Evolutionary conservation across 2,797 vertebrate species (phyloP).

Genomic region (Channallabes apus): DNA sequence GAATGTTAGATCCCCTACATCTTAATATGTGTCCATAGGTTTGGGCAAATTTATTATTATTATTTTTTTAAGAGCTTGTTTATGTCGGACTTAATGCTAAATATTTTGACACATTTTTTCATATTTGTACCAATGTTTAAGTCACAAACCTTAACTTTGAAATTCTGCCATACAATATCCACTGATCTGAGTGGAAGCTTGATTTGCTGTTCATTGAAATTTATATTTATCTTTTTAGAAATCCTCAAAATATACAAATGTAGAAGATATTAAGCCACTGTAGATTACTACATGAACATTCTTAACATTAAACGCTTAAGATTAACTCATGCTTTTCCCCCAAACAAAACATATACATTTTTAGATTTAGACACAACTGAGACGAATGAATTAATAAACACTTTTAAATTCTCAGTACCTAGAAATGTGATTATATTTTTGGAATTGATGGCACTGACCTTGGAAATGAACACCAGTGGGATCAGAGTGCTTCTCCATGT

Average conservation of each 20-base stretch:
- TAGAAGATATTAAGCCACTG: neutral
- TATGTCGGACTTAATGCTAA: neutral
- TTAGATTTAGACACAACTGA: too few species aligned
- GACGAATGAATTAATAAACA: too few species aligned
- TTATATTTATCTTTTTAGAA: neutral
- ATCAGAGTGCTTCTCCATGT: constrained; percentile 1
- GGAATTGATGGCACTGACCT: neutral
- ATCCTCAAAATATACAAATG: neutral
- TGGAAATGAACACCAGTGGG: constrained; percentile 15
- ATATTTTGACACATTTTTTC: neutral
- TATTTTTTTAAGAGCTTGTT: neutral
- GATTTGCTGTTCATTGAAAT: too few species aligned
- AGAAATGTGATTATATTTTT: neutral
- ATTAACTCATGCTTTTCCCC: too few species aligned
- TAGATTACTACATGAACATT: too few species aligned
- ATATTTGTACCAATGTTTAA: neutral
- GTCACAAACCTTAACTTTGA: too few species aligned
- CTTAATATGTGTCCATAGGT: neutral
- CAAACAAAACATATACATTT: too few species aligned
- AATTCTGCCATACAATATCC: too few species aligned
- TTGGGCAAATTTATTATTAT: neutral
- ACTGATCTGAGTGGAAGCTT: too few species aligned
- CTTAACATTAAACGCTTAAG: too few species aligned
- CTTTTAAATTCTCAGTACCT: neutral
- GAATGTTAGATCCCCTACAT: neutral